Percentiles rank a stretch among this genome's conserved stretches.
Evolutionary conservation across 2,888 invertebrate genomes (phyloP).

Genomic region (Tipula helvola): DNA sequence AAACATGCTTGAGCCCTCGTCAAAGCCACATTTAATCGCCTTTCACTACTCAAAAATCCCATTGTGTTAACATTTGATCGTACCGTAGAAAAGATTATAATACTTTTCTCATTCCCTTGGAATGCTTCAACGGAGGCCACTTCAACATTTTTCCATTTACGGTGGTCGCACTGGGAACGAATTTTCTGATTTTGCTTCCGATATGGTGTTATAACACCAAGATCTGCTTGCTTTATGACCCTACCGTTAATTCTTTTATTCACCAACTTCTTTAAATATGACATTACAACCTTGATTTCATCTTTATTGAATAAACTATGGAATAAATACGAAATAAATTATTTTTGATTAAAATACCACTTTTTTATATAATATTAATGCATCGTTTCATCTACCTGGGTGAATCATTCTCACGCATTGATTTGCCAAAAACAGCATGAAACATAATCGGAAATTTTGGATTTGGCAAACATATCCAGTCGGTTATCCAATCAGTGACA

Average conservation of each 20-base stretch:
- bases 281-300: slow-evolving; percentile 44
- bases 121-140: slow-evolving; percentile 43
- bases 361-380: too few relatives aligned
- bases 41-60: too few relatives aligned
- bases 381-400: too few relatives aligned
- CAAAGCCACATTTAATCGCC: slow-evolving; percentile 20
- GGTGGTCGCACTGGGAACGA: slow-evolving; percentile 21
- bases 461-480: too few relatives aligned
- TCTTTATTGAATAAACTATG: too few relatives aligned
- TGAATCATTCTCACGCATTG: too few relatives aligned
- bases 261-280: slow-evolving; percentile 44
- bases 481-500: too few relatives aligned
- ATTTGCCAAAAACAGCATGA: too few relatives aligned
- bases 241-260: slow-evolving; percentile 36
- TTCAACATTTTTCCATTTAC: slow-evolving; percentile 38
- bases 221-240: slow-evolving; percentile 35
- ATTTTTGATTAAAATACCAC: too few relatives aligned
- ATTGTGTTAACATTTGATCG: too few relatives aligned
- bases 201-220: slow-evolving; percentile 50
- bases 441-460: too few relatives aligned
- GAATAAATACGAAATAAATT: too few relatives aligned
- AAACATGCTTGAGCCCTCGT: slow-evolving; percentile 48
- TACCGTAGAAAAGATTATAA: slow-evolving; percentile 55
- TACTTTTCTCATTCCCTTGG: slow-evolving; percentile 67
- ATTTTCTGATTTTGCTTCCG: slow-evolving; percentile 30